Conservation (phyloP, 2,888 invertebrate genomes). For the Criorhina ranunculi region DNA sequence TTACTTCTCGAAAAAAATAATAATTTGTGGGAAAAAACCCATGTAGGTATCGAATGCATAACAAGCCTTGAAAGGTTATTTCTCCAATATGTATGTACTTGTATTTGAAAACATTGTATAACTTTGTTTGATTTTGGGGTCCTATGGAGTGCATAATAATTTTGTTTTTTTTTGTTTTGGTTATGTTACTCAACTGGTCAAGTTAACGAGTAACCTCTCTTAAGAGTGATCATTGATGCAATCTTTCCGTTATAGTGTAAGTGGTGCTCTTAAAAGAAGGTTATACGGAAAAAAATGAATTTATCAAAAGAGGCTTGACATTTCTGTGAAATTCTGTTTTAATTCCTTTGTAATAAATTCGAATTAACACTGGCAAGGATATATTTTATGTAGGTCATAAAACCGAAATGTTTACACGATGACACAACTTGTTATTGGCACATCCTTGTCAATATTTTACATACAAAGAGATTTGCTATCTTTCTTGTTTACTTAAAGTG, state of each 20-base stretch:
- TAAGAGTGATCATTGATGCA: conserved; percentile 31
- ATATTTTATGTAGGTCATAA: conserved; percentile 62
- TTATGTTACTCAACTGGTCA: conserved; percentile 33
- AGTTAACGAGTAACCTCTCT: not conserved
- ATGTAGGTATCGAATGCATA: conserved; percentile 28
- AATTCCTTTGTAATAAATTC: conserved; percentile 26
- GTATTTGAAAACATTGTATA: conserved; percentile 64
- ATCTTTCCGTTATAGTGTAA: conserved; percentile 17
- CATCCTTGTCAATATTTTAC: conserved; percentile 47
- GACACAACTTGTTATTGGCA: conserved; percentile 36
- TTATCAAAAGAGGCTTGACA: conserved; percentile 11
- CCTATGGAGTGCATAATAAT: conserved; percentile 52
- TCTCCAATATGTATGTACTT: conserved; percentile 33
- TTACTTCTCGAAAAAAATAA: conserved; percentile 41
- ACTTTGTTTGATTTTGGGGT: conserved; percentile 50
- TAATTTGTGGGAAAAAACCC: conserved; percentile 45
- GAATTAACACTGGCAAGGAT: conserved; percentile 61
- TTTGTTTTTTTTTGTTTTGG: conserved; percentile 7
- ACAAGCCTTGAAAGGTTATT: conserved; percentile 67
- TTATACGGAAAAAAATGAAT: conserved; percentile 5
- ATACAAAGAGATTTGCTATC: conserved; percentile 5
- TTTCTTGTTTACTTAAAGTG: conserved; percentile 50
- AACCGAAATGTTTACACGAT: conserved; percentile 42
- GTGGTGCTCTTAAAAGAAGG: not conserved
- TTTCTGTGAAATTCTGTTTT: conserved; percentile 12